Percentiles rank a stretch among this genome's conserved stretches.
Evolutionary conservation across 30 jellyfish, hydroid and myxozoan species (phyloP).

Genomic region (Aurelia coerulea): DNA sequence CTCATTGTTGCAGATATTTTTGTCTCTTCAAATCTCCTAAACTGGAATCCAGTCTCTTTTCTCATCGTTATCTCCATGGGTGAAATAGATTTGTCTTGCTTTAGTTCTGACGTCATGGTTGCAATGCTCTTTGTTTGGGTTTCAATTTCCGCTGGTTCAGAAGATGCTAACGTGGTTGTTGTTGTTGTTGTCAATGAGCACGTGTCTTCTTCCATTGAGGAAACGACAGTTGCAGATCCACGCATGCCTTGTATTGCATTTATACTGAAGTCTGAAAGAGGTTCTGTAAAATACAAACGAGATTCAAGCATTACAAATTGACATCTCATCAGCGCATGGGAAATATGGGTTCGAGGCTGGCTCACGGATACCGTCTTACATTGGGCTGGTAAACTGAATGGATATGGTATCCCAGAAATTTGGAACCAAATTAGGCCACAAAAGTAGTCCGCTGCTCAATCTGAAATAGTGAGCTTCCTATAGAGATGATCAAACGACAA

Average conservation of each 20-base stretch:
- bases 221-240: conserved; percentile 21
- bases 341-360: too few species aligned
- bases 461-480: too few species aligned
- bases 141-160: conserved; percentile 1
- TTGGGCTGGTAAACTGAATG: too few species aligned
- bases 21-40: conserved; percentile 60
- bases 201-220: too few species aligned
- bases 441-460: too few species aligned
- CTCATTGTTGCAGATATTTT: conserved; percentile 56
- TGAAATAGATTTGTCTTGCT: conserved; percentile 72
- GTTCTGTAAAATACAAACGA: conserved; percentile 38
- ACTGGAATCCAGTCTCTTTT: conserved; percentile 71
- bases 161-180: conserved; percentile 9
- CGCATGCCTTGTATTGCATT: conserved; percentile 78
- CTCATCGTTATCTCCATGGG: conserved; percentile 71
- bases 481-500: too few species aligned
- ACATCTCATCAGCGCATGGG: too few species aligned
- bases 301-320: too few species aligned
- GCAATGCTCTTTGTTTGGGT: conserved; percentile 71
- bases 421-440: too few species aligned
- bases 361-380: too few species aligned
- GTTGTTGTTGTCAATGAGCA: neutral
- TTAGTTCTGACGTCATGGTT: conserved; percentile 67
- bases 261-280: conserved; percentile 84
- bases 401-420: too few species aligned